phyloP scores from a whole-genome alignment of 2,797 vertebrate genomes.

The Melanotaenia pygmaea region DNA sequence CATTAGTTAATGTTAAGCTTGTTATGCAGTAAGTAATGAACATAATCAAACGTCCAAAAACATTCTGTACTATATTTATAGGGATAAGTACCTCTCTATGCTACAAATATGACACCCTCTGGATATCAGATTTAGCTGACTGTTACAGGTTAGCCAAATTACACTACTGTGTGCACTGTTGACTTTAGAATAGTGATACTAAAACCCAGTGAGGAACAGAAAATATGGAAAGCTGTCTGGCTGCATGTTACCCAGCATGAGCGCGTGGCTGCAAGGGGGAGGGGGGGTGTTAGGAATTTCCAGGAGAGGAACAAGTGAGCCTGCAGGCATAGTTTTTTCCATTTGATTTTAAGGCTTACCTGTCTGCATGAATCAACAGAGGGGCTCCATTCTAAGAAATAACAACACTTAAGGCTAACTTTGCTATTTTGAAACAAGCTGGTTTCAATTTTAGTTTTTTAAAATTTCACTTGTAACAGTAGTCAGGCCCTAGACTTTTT shows the following conservation, averaged over 20 bases:
- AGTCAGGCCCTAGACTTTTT: background rate
- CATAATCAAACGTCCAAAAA: background rate
- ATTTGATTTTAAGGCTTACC: slow-evolving; percentile 67
- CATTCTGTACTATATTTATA: background rate
- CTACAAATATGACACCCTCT: background rate
- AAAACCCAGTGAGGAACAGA: slow-evolving; percentile 41
- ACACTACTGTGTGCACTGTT: background rate
- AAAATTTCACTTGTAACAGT: background rate
- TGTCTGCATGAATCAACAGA: slow-evolving; percentile 70
- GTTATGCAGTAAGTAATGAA: slow-evolving; percentile 21
- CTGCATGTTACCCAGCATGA: slow-evolving; percentile 53
- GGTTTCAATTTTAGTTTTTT: slow-evolving; percentile 13
- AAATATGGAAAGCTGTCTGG: slow-evolving; percentile 32
- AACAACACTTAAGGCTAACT: slow-evolving; percentile 24
- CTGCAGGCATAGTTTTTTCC: slow-evolving; percentile 68
- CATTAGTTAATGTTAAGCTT: background rate
- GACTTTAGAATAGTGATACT: slow-evolving; percentile 10
- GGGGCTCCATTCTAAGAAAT: slow-evolving; percentile 40
- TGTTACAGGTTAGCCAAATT: background rate
- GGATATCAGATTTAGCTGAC: background rate
- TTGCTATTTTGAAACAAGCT: slow-evolving; percentile 22
- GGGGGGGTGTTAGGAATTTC: slow-evolving; percentile 72
- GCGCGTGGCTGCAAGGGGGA: slow-evolving; percentile 41
- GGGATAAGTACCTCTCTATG: background rate
- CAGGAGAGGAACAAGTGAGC: slow-evolving; percentile 70